Conservation (phyloP, 2,888 invertebrate species). For the Sinotaia quadrata region DNA sequence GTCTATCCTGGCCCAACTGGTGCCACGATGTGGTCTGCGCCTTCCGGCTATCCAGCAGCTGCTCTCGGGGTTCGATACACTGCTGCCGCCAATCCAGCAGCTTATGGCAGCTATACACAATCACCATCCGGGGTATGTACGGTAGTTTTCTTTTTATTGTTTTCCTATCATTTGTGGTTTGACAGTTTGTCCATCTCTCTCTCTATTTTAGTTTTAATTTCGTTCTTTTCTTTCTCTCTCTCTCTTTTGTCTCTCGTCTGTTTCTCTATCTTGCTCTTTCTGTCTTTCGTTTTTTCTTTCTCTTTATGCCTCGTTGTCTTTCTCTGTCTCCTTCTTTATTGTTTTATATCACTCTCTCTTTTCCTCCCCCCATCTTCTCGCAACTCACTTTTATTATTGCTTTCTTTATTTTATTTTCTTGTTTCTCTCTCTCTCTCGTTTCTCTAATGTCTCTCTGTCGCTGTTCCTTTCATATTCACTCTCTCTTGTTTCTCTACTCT, state of each 20-base stretch:
- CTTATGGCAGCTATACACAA: slow-evolving; percentile 16
- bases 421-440: not conserved
- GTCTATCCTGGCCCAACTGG: not conserved
- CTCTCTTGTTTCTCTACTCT: too few relatives aligned
- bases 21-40: slow-evolving; percentile 3
- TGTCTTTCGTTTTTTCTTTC: not conserved
- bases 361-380: not conserved
- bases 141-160: not conserved
- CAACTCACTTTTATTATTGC: not conserved
- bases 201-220: not conserved
- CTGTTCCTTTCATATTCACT: not conserved
- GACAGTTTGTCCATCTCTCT: not conserved
- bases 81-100: slow-evolving; percentile 12
- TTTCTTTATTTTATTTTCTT: not conserved
- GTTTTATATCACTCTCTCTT: not conserved
- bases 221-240: not conserved
- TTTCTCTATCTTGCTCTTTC: slow-evolving; percentile 10
- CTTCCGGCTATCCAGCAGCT: not conserved
- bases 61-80: not conserved
- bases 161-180: not conserved
- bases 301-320: not conserved
- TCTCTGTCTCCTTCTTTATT: too few relatives aligned
- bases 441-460: not conserved
- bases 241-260: not conserved
- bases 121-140: not conserved